phyloP scores from a whole-genome alignment of 2,888 invertebrate species.

The Seira musarum region DNA sequence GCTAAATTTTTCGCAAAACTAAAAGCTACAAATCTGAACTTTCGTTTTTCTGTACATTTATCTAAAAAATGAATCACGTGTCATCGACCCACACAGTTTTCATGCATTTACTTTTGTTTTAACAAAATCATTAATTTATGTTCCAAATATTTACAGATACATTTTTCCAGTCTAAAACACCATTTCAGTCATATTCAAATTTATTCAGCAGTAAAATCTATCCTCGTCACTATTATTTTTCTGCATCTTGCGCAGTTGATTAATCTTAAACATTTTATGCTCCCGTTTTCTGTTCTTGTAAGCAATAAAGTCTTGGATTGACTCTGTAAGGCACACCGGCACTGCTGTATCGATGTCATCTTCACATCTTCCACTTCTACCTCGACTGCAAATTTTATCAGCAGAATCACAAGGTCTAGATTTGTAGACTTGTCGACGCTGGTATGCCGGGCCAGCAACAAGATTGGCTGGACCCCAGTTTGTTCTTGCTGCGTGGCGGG shows the following conservation, averaged over 20 bases:
- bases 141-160: too few relatives aligned
- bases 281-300: slow-evolving; percentile 37
- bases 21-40: too few relatives aligned
- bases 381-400: background rate
- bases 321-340: slow-evolving; percentile 55
- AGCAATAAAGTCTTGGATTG: slow-evolving; percentile 52
- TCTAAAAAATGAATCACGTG: too few relatives aligned
- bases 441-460: slow-evolving; percentile 32
- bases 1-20: too few relatives aligned
- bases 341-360: slow-evolving; percentile 43
- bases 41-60: too few relatives aligned
- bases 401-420: background rate
- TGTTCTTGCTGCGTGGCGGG: slow-evolving; percentile 21
- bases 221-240: background rate
- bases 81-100: too few relatives aligned
- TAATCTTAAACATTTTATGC: background rate
- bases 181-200: background rate
- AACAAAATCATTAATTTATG: too few relatives aligned
- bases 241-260: background rate
- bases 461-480: slow-evolving; percentile 63
- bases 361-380: slow-evolving; percentile 14
- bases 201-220: slow-evolving; percentile 1
- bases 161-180: background rate
- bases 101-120: too few relatives aligned
- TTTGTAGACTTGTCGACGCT: background rate